A percentile compares a stretch with the other conserved stretches of the same genome.
These are phyloP conservation scores for Polypterus senegalus DNA, from an alignment of 2,113 vertebrate species.

Conservation along the genomic window DNA sequence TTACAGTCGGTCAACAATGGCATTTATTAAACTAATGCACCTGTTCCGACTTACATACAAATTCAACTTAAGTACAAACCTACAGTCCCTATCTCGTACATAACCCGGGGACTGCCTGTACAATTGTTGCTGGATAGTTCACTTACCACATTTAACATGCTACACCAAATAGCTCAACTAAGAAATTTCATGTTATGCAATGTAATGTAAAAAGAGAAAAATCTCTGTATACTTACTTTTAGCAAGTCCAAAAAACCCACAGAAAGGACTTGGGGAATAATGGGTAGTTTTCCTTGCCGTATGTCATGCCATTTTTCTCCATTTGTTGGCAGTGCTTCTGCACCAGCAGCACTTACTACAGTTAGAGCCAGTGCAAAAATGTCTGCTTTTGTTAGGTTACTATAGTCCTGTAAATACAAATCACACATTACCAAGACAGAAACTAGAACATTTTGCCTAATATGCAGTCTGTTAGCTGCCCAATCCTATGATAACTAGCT, in stretches of 20 bases:
- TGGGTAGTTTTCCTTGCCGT: conserved; percentile 73
- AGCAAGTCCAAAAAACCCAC: conserved; percentile 73
- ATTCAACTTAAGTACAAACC: too few relatives aligned
- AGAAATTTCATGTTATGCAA: background rate
- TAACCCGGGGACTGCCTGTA: too few relatives aligned
- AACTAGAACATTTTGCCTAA: background rate
- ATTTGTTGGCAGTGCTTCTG: conserved; percentile 78
- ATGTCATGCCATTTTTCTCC: conserved; percentile 95
- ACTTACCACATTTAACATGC: too few relatives aligned
- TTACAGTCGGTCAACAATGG: too few relatives aligned
- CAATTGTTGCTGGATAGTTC: too few relatives aligned
- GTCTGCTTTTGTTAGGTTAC: conserved; percentile 77
- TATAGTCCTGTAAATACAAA: conserved; percentile 62
- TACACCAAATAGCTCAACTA: background rate
- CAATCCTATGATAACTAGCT: too few relatives aligned
- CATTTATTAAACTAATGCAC: too few relatives aligned
- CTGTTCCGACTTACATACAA: too few relatives aligned
- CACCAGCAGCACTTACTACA: conserved; percentile 75
- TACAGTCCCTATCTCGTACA: too few relatives aligned
- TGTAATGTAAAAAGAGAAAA: too few relatives aligned
- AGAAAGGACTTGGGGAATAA: conserved; percentile 81
- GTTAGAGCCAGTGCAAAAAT: conserved; percentile 91
- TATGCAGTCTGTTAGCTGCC: too few relatives aligned
- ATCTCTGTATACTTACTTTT: conserved; percentile 54
- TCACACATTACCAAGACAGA: background rate